A percentile compares a stretch with the other conserved stretches of the same genome.
These are phyloP conservation scores for Ceramica pisi DNA, from an alignment of 2,888 invertebrate species.

Conservation along the genomic window DNA sequence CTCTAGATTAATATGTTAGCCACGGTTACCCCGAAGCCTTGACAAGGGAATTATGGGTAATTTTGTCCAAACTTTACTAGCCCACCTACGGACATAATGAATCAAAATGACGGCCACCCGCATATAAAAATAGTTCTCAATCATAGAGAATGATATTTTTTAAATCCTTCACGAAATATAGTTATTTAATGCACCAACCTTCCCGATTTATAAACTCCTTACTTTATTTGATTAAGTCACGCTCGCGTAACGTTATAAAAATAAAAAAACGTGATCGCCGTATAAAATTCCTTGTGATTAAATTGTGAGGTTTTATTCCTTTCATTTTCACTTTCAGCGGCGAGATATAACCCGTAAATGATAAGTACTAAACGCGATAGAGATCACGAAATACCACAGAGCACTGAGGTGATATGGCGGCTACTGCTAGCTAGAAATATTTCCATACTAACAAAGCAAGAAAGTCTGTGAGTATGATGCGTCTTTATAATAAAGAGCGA, in stretches of 20 bases:
- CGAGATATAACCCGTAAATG: constrained; percentile 45
- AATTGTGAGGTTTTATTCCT: constrained; percentile 63
- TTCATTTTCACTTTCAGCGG: constrained; percentile 49
- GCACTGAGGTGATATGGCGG: neutral
- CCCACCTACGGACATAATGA: constrained; percentile 86
- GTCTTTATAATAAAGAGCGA: neutral
- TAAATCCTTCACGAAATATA: constrained; percentile 75
- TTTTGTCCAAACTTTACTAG: constrained; percentile 82
- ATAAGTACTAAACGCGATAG: constrained; percentile 50
- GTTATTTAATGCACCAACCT: constrained; percentile 71
- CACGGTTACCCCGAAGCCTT: constrained; percentile 77
- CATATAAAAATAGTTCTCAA: constrained; percentile 71
- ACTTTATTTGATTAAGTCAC: constrained; percentile 79
- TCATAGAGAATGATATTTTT: constrained; percentile 76
- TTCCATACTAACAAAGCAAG: neutral
- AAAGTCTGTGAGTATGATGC: neutral
- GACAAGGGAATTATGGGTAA: constrained; percentile 89
- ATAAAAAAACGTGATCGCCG: constrained; percentile 64
- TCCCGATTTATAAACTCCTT: constrained; percentile 72
- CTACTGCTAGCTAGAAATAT: too few relatives aligned
- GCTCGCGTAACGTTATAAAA: constrained; percentile 72
- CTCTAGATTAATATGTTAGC: constrained; percentile 84
- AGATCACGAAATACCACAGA: constrained; percentile 3
- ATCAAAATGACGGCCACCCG: constrained; percentile 87
- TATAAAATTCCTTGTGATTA: constrained; percentile 63